These are phyloP conservation scores for Trematomus loennbergii DNA, from an alignment of 2,113 vertebrate genomes.

Conservation along the genomic window DNA sequence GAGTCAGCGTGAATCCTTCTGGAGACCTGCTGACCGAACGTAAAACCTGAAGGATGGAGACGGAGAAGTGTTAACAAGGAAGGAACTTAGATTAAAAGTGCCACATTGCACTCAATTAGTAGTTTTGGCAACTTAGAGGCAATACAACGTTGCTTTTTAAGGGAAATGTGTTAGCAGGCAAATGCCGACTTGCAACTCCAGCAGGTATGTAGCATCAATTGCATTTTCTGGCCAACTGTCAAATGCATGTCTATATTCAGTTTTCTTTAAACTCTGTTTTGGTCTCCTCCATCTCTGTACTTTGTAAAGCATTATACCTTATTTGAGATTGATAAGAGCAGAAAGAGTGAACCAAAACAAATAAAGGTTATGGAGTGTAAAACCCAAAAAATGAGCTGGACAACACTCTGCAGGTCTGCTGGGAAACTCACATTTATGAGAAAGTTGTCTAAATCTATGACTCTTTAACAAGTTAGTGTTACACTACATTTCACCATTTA, in stretches of 20 bases:
- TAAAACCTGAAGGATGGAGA: constrained; percentile 77
- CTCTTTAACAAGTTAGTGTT: neutral
- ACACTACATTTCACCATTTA: neutral
- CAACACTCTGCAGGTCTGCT: too few relatives aligned
- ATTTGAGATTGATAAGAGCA: neutral
- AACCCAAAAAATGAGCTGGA: neutral
- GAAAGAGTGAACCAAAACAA: neutral
- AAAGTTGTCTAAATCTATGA: neutral
- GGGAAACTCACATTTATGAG: neutral
- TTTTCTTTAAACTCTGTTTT: neutral
- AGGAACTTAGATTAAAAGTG: neutral
- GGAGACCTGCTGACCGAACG: constrained; percentile 87
- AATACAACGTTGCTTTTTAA: neutral
- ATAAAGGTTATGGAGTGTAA: neutral
- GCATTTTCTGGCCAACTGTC: neutral
- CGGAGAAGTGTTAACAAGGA: neutral
- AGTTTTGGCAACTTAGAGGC: neutral
- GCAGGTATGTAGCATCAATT: neutral
- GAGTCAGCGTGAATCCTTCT: constrained; percentile 72
- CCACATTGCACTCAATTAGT: neutral
- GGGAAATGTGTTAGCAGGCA: neutral
- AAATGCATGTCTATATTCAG: neutral
- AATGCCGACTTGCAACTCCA: neutral
- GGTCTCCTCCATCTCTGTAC: neutral
- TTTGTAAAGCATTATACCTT: neutral